phyloP scores from a whole-genome alignment of 37 sponge, comb jelly and placozoan genomes.

The Theonella swinhoei region DNA sequence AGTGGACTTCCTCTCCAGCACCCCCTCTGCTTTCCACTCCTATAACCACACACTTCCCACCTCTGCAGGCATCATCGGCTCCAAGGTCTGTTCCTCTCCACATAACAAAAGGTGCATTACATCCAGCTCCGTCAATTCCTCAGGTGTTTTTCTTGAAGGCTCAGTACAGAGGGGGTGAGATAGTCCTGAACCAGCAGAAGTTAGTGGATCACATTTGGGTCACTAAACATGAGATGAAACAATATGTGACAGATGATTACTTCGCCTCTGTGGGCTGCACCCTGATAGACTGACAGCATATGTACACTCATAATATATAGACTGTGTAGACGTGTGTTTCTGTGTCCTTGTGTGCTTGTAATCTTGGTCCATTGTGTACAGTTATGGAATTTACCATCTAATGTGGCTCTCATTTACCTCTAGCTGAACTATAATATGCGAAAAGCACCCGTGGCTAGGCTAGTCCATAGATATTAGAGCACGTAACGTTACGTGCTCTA shows the following conservation, averaged over 20 bases:
- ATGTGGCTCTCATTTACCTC: no score
- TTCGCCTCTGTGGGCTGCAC: constrained; percentile 29
- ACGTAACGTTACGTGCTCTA: no score
- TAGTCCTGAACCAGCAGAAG: constrained; percentile 41
- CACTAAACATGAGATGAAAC: constrained; percentile 79
- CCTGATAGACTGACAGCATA: no score
- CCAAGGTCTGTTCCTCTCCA: constrained; percentile 7
- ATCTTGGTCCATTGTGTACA: no score
- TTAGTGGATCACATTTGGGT: constrained; percentile 74
- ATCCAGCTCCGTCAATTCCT: neutral
- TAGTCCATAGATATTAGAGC: no score
- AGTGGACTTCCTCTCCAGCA: constrained; percentile 40
- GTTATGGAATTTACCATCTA: no score
- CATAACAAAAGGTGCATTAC: no score
- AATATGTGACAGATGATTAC: constrained; percentile 60
- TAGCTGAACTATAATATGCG: no score
- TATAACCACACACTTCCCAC: constrained; percentile 30
- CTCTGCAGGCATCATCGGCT: constrained; percentile 3
- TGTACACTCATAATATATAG: no score
- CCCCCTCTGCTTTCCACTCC: constrained; percentile 41
- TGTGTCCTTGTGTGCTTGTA: no score
- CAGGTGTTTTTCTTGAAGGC: constrained; percentile 89
- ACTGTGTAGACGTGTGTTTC: no score
- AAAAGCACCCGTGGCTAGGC: no score
- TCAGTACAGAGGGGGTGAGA: constrained; percentile 9